These are phyloP conservation scores for Melinaea menophilus DNA, from an alignment of 2,888 invertebrate species.

Conservation along the genomic window DNA sequence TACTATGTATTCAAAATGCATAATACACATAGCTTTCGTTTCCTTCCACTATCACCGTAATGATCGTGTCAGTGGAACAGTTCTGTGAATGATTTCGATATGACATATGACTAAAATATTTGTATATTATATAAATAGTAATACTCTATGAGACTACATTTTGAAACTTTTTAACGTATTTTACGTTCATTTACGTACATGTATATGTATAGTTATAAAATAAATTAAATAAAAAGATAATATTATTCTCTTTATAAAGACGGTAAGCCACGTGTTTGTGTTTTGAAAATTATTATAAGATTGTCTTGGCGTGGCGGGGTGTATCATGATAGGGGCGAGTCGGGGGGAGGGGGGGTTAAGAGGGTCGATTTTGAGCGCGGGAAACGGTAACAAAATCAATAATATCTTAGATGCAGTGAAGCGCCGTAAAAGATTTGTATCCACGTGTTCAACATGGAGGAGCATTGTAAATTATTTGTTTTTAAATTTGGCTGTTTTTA, in stretches of 20 bases:
- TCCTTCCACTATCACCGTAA: conserved; percentile 5
- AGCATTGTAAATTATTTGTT: no score
- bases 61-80: neutral
- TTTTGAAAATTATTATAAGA: conserved; percentile 43
- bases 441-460: neutral
- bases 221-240: neutral
- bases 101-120: no score
- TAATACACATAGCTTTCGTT: conserved; percentile 11
- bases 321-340: conserved; percentile 20
- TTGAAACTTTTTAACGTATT: no score
- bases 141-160: no score
- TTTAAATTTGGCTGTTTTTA: no score
- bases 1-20: conserved; percentile 18
- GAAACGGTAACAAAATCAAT: conserved; percentile 54
- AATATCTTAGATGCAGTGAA: conserved; percentile 32
- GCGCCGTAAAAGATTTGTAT: conserved; percentile 37
- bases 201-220: neutral
- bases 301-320: conserved; percentile 22
- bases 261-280: conserved; percentile 46
- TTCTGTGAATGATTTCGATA: neutral
- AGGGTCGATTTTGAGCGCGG: conserved; percentile 40
- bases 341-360: conserved; percentile 34
- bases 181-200: no score
- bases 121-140: no score
- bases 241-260: conserved; percentile 5